A percentile compares a stretch with the other conserved stretches of the same genome.
These are phyloP conservation scores for Drosophila repletoides DNA, from an alignment of 1,140 invertebrate species.

Conservation along the genomic window DNA sequence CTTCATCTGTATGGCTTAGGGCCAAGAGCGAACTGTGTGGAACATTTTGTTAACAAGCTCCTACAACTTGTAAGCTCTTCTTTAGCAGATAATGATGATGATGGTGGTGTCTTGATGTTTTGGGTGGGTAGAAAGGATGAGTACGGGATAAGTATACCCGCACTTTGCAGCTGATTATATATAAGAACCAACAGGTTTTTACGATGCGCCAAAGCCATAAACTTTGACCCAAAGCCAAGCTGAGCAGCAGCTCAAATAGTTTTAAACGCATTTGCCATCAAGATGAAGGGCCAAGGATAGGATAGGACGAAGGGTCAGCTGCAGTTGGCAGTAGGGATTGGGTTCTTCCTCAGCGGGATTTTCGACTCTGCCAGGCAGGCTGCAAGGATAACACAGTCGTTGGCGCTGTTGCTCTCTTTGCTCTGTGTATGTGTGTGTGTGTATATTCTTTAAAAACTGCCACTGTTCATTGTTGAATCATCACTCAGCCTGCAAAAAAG, in stretches of 20 bases:
- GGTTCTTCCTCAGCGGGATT: conserved; percentile 13
- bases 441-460: conserved; percentile 56
- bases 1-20: background rate
- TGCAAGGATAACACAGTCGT: conserved; percentile 17
- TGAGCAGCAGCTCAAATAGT: conserved; percentile 78
- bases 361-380: no score
- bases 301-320: conserved; percentile 31
- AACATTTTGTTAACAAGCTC: conserved; percentile 63
- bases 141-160: no score
- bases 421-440: background rate
- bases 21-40: conserved; percentile 10
- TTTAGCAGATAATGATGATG: background rate
- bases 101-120: background rate
- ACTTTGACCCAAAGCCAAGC: conserved; percentile 77
- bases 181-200: conserved; percentile 68
- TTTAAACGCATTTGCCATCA: conserved; percentile 63
- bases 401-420: conserved; percentile 1
- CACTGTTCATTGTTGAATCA: conserved; percentile 78
- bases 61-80: conserved; percentile 54
- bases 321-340: conserved; percentile 54
- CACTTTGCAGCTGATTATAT: conserved; percentile 55
- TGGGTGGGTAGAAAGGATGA: background rate
- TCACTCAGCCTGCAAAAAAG: conserved; percentile 50
- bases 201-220: conserved; percentile 71
- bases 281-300: conserved; percentile 18